Conservation (phyloP, 23 tunicate species). For the Styela clava region DNA sequence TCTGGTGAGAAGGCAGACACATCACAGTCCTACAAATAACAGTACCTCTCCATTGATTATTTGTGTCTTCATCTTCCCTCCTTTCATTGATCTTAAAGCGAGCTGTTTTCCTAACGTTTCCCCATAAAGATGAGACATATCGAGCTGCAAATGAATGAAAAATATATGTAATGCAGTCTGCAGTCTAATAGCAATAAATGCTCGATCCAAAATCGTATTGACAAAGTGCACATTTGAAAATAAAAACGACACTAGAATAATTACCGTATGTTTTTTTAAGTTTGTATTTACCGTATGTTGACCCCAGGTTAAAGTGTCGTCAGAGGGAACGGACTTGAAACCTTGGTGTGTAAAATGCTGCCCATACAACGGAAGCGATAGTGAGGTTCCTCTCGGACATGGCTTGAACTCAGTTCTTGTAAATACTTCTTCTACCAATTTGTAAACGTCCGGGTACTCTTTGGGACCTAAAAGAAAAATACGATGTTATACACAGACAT, state of each 20-base stretch:
- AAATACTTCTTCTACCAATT: conserved; percentile 36
- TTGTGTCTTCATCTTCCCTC: conserved; percentile 39
- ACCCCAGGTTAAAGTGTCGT: conserved; percentile 21
- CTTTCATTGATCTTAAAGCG: conserved; percentile 19
- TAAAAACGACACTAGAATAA: no score
- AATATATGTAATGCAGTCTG: no score
- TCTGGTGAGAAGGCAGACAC: no score
- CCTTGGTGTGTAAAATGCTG: conserved; percentile 63
- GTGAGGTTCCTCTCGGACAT: conserved; percentile 33
- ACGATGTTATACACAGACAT: no score
- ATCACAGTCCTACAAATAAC: no score
- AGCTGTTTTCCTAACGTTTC: conserved; percentile 12
- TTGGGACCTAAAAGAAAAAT: conserved; percentile 24
- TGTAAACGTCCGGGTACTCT: conserved; percentile 36
- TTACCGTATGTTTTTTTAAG: no score
- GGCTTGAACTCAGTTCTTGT: conserved; percentile 27
- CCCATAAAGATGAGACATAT: conserved; percentile 44
- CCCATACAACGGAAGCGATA: conserved; percentile 39
- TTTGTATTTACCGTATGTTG: conserved; percentile 30
- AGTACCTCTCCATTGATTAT: conserved; percentile 37
- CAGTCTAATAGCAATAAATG: no score
- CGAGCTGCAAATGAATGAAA: conserved; percentile 25
- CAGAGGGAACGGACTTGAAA: conserved; percentile 19
- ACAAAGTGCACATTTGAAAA: no score
- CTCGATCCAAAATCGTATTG: no score